Evolutionary conservation across 2,113 vertebrate species (phyloP), one percentile per base, ranked within the genome.

Genomic region (Planiliza haematocheilus): DNA sequence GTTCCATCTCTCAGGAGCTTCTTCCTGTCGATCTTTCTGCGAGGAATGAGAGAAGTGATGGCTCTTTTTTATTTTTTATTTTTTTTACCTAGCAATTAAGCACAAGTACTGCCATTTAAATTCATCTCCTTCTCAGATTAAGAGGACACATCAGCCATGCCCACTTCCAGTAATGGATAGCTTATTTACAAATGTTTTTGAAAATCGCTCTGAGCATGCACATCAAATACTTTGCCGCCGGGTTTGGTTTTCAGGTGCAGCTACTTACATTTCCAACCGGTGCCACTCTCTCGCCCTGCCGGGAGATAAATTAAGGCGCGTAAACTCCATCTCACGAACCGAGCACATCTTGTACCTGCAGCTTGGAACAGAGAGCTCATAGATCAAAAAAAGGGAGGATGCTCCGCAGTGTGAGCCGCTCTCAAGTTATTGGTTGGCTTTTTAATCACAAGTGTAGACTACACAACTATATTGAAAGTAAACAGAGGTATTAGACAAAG

Each of bases 51-150:
- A 38, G 52, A 50, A 48, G 38, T 17, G 37, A 38, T 9, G 37
- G 34, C 45, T 39, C 62, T 24, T 57, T 21, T 53, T 8, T 8
- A 59, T 45, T 74, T 12, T 66, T 24, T 57, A 18, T 53, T 8
- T 8, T 62, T 45, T 74, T 12, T 66, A 8, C 51, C 62, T 4
- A 17, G 4, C 66, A 70, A 64, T 73, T 66, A 81, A 73, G 77
- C 10, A 58, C 16, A 81, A 73, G 20, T 41, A 58, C 41, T 45
- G 20, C 57, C 74, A 67, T 83, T 61, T 11, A 36, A 64, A 77
- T 42, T 2, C 59, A 57, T 36, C 12, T 8, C 24, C 21, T 67
- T 42, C 30, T 60, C 11, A 11, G 21, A 74, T 70, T 1, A 37
- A 52, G 34, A 8, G 42, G 53, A 37, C 53, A 50, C 21, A 2